Evolutionary conservation across 2,797 vertebrate species (phyloP), one percentile per base, ranked within the genome.

Genomic region (Rhinatrema bivittatum): DNA sequence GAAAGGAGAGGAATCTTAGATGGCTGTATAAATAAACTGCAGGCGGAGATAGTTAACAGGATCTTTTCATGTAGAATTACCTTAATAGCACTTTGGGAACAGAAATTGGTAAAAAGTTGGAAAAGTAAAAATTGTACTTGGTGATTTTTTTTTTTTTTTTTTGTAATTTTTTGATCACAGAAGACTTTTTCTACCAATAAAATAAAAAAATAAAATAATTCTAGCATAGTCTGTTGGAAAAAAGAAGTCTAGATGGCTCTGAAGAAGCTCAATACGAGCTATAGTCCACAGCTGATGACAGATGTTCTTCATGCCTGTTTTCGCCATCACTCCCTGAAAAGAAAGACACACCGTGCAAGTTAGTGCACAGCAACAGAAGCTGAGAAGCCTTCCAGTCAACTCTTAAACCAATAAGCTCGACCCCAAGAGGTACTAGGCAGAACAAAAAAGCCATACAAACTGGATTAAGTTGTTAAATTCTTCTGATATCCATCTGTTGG

Each of bases 101-200:
- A 58, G 51, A 66, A 80, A 61, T 64, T 68, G 77, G 64, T n/a
- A n/a, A 77, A 70, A 62, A 71, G 53, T 57, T 50, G 48, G 56
- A 60, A 71, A 68, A 53, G 57, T 68, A 74, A 78, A 74, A 71
- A 60, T 78, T 70, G 65, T 65, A 66, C 74, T 61, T n/a, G n/a
- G n/a, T n/a, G n/a, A n/a, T n/a, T n/a, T n/a, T n/a, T n/a, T n/a
- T n/a, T n/a, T n/a, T n/a, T 68, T 45, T 61, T 69, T 69, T 75
- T 64, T 60, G 74, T 71, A 68, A 45, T 50, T 15, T n/a, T 2
- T 67, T 55, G 65, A 69, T 70, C 70, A 72, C 61, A 76, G 48
- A 70, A 60, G n/a, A 72, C 62, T 72, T 30, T 32, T 31, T 28
- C 28, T 37, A 37, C 29, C 39, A 29, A 19, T 50, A 26, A 36